Conservation (phyloP, 2,888 invertebrate species). For the Lasioglossum pauxillum region DNA sequence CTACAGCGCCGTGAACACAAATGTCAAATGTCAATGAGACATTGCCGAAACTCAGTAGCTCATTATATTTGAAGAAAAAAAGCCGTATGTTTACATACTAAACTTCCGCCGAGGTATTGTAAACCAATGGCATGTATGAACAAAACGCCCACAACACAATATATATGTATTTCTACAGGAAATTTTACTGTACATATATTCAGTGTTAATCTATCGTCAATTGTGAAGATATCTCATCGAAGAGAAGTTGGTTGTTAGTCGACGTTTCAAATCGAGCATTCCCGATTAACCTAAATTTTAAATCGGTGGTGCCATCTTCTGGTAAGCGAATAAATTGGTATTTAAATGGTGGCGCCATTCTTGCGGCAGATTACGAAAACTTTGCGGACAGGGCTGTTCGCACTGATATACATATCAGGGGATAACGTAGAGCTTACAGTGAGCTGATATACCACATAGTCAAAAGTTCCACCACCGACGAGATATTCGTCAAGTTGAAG, state of each 20-base stretch:
- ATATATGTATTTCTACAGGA: slow-evolving; percentile 25
- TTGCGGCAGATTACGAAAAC: neutral
- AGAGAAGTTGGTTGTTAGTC: slow-evolving; percentile 49
- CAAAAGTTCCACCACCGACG: too few relatives aligned
- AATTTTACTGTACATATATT: slow-evolving; percentile 38
- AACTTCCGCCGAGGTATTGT: neutral
- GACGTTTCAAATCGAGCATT: slow-evolving; percentile 20
- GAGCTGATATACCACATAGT: too few relatives aligned
- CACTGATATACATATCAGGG: too few relatives aligned
- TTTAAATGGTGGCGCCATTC: neutral
- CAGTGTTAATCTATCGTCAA: slow-evolving; percentile 42
- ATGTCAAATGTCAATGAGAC: slow-evolving; percentile 32
- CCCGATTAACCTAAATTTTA: slow-evolving; percentile 11
- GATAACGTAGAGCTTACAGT: too few relatives aligned
- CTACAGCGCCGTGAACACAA: slow-evolving; percentile 10
- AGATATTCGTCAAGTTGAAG: too few relatives aligned
- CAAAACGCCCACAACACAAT: slow-evolving; percentile 54
- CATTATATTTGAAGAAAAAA: slow-evolving; percentile 4
- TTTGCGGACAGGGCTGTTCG: too few relatives aligned
- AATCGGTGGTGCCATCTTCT: neutral
- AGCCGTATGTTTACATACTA: neutral
- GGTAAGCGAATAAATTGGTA: neutral
- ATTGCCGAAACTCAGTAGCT: neutral
- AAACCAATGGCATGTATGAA: slow-evolving; percentile 13
- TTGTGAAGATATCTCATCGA: slow-evolving; percentile 41